A percentile compares a stretch with the other conserved stretches of the same genome.
Conservation (phyloP, 2,888 invertebrate genomes). For the Sphinx pinastri region DNA sequence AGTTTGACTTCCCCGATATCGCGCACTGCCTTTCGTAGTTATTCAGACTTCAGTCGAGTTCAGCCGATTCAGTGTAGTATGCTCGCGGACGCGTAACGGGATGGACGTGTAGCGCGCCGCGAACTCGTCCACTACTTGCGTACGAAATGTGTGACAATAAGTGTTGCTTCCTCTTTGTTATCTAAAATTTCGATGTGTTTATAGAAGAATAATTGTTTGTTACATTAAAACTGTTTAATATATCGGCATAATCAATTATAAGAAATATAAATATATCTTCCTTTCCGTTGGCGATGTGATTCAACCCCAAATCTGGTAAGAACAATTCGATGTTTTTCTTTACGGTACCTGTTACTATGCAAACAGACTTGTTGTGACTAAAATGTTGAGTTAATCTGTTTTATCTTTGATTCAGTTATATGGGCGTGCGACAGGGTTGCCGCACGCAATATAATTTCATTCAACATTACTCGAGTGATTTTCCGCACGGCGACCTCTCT, state of each 20-base stretch:
- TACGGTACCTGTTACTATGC: background rate
- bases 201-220: conserved; percentile 40
- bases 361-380: background rate
- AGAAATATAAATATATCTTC: background rate
- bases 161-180: conserved; percentile 80
- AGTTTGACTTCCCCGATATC: conserved; percentile 52
- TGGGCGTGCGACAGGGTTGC: conserved; percentile 35
- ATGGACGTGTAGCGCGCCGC: conserved; percentile 65
- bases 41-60: conserved; percentile 44
- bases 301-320: conserved; percentile 53
- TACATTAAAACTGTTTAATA: conserved; percentile 7
- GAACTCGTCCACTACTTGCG: conserved; percentile 58
- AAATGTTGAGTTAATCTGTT: conserved; percentile 26
- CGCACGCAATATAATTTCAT: conserved; percentile 58
- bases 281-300: conserved; percentile 42
- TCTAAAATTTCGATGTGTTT: conserved; percentile 66
- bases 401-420: conserved; percentile 44
- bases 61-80: conserved; percentile 58
- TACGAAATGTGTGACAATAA: conserved; percentile 83
- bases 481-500: conserved; percentile 42
- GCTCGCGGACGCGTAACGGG: conserved; percentile 62
- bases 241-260: background rate
- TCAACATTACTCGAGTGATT: conserved; percentile 54
- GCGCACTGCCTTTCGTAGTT: conserved; percentile 50
- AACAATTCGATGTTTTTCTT: conserved; percentile 31